These are phyloP conservation scores for Paraescarpia echinospica DNA, from an alignment of 1,140 invertebrate species.

Conservation along the genomic window DNA sequence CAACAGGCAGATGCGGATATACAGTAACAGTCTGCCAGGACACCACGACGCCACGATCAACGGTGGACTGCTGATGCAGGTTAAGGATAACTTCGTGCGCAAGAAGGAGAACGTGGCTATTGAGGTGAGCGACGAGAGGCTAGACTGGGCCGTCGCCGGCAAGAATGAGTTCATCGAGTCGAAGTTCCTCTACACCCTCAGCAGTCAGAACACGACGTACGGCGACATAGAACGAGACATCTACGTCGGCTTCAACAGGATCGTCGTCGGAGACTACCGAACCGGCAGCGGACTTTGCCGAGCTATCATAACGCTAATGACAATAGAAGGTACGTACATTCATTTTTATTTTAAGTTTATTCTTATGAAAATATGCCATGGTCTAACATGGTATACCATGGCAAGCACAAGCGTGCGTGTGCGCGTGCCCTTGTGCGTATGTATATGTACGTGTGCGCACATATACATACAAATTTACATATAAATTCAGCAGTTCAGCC, in stretches of 20 bases:
- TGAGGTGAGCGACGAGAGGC: conserved; percentile 45
- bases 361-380: no score
- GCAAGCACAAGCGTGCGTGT: no score
- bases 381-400: no score
- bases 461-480: no score
- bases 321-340: conserved; percentile 26
- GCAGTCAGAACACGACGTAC: conserved; percentile 40
- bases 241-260: conserved; percentile 53
- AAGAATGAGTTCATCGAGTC: conserved; percentile 47
- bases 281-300: conserved; percentile 52
- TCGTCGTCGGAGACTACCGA: conserved; percentile 48
- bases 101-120: neutral
- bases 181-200: conserved; percentile 46
- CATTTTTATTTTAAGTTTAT: neutral
- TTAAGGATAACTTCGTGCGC: conserved; percentile 34
- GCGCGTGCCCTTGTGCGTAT: no score
- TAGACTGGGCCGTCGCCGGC: conserved; percentile 43
- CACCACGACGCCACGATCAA: conserved; percentile 50
- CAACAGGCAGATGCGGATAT: conserved; percentile 52
- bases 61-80: conserved; percentile 48
- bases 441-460: no score
- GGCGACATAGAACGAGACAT: conserved; percentile 35
- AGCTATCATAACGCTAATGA: conserved; percentile 43
- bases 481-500: no score
- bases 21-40: conserved; percentile 48